Base-by-base conservation (phyloP, 2,797 vertebrate genomes). In the Echeneis naucrates region DNA sequence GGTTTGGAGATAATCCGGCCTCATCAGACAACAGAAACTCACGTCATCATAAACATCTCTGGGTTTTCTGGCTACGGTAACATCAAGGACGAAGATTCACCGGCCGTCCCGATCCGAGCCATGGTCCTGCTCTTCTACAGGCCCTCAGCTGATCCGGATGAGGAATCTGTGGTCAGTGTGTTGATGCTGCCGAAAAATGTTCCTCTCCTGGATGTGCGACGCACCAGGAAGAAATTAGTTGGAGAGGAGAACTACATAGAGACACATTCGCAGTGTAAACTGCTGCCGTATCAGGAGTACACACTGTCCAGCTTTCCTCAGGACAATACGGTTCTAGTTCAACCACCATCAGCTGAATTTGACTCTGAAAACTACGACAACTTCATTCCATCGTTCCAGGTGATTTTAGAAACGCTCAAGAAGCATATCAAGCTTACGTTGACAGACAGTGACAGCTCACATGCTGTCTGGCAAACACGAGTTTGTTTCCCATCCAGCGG, bases 111-210 rank as follows among this genome's bases (percentile, higher is more conserved):
- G 26, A 62, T 82, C 64, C 47, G 5, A 38, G 80, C 80, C 0
- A 42, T 78, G 77, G 71, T 78, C 32, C 76, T 85, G 80, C 60
- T 82, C 11, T 85, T 82, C 80, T 78, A 71, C 73, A 60, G 13
- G 4, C 73, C 62, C 1, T 59, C 58, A 0, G 2, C 1, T n/a
- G 52, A 73, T 37, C 33, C 47, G 1, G 56, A 67, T 14, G 21
- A 1, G 0, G 7, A 2, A 17, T 68, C 40, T 17, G 1, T 60
- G 19, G 42, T 85, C 45, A 81, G 55, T 24, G 76, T 85, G 40
- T 23, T 85, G 53, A 5, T 77, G 56, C 52, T 75, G 1, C 75
- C 75, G 0, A 33, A 1, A 5, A 82, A 78, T 40, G 13, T 77
- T 8, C 1, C 2, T 1, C 3, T 37, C 3, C 5, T 8, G 0